phyloP scores from a whole-genome alignment of 2,113 vertebrate species.

The Scopus umbretta region DNA sequence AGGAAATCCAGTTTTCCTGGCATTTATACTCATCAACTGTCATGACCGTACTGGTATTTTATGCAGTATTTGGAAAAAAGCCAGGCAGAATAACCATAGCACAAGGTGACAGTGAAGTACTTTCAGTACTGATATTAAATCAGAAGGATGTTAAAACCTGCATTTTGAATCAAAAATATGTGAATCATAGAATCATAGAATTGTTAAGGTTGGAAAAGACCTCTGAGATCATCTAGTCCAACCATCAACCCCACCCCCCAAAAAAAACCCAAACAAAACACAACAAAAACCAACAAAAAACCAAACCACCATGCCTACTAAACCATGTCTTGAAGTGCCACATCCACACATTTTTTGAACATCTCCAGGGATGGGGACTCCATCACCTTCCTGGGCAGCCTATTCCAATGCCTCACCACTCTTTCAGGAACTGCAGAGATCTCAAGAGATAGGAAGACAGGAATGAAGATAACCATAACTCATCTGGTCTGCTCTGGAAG shows the following conservation, averaged over 20 bases:
- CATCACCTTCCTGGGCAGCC: no score
- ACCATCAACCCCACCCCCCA: no score
- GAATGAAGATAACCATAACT: background rate
- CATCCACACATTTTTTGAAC: no score
- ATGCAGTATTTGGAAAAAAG: background rate
- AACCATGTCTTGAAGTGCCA: no score
- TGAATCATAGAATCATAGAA: no score
- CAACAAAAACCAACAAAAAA: no score
- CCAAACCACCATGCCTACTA: no score
- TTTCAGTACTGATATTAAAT: background rate
- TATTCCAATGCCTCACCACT: no score
- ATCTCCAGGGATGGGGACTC: no score
- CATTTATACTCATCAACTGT: background rate
- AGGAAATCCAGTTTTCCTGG: background rate
- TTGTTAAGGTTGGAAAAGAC: no score
- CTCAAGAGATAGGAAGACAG: background rate
- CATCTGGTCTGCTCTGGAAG: background rate
- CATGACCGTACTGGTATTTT: background rate
- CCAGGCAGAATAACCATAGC: background rate
- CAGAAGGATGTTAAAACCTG: background rate
- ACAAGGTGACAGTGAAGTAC: background rate
- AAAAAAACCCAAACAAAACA: no score
- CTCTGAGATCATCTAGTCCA: no score
- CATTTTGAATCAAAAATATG: background rate
- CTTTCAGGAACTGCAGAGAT: background rate